Conservation (phyloP, 2,113 vertebrate genomes). For the Willisornis vidua region DNA sequence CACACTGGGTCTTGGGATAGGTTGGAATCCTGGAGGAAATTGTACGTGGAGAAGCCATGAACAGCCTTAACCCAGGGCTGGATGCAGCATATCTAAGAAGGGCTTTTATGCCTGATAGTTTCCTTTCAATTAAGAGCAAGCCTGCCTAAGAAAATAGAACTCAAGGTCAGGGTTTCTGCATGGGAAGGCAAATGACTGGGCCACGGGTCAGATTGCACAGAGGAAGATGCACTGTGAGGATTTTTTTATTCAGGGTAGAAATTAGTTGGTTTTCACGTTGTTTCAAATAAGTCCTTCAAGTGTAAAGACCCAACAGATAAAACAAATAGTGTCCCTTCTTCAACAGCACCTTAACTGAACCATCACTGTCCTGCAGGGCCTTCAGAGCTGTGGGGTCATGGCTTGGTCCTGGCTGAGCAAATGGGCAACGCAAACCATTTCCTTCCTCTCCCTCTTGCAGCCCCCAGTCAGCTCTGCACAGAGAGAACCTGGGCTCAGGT, state of each 20-base stretch:
- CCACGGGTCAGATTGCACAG: neutral
- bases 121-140: constrained; percentile 31
- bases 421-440: neutral
- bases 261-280: neutral
- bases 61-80: neutral
- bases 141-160: constrained; percentile 27
- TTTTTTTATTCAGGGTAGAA: neutral
- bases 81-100: neutral
- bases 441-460: neutral
- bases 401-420: neutral
- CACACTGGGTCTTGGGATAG: neutral
- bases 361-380: neutral
- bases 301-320: neutral
- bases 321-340: neutral
- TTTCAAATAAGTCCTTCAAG: neutral
- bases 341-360: neutral
- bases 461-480: neutral
- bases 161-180: neutral
- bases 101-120: neutral
- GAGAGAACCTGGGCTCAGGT: neutral
- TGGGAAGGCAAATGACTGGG: neutral
- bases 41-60: neutral
- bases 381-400: neutral
- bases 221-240: neutral
- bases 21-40: constrained; percentile 48